Evolutionary conservation across 2,888 invertebrate genomes (phyloP).

Genomic region (Pterostichus niger): DNA sequence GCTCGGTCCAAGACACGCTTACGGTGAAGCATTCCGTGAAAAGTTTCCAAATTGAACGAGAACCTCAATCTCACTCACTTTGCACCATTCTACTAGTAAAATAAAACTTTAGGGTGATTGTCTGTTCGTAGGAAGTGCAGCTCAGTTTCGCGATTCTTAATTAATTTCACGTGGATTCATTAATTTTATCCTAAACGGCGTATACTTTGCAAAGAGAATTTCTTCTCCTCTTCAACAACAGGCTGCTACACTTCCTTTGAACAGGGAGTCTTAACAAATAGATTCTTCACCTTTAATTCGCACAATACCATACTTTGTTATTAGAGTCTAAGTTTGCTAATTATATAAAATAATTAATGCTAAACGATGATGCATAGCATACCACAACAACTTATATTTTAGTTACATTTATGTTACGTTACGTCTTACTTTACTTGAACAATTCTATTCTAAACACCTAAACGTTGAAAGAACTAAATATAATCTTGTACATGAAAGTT

Average conservation of each 20-base stretch:
- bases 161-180: constrained; percentile 45
- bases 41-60: constrained; percentile 57
- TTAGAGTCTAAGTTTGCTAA: not conserved
- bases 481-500: constrained; percentile 51
- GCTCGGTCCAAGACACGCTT: constrained; percentile 62
- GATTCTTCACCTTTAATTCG: constrained; percentile 9
- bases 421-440: too few species aligned
- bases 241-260: constrained; percentile 42
- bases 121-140: constrained; percentile 57
- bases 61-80: constrained; percentile 53
- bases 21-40: constrained; percentile 64
- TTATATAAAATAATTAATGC: constrained; percentile 55
- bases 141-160: constrained; percentile 15
- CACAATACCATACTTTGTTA: not conserved
- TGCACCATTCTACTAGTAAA: constrained; percentile 49
- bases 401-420: constrained; percentile 56
- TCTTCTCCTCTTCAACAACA: not conserved
- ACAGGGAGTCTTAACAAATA: constrained; percentile 32
- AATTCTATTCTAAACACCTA: constrained; percentile 64
- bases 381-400: constrained; percentile 44
- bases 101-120: constrained; percentile 62
- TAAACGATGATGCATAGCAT: constrained; percentile 62
- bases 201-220: constrained; percentile 54
- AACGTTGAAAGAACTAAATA: constrained; percentile 66
- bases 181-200: constrained; percentile 57